Evolutionary conservation across 2,797 vertebrate species (phyloP).

Genomic region (Cuniculus paca): DNA sequence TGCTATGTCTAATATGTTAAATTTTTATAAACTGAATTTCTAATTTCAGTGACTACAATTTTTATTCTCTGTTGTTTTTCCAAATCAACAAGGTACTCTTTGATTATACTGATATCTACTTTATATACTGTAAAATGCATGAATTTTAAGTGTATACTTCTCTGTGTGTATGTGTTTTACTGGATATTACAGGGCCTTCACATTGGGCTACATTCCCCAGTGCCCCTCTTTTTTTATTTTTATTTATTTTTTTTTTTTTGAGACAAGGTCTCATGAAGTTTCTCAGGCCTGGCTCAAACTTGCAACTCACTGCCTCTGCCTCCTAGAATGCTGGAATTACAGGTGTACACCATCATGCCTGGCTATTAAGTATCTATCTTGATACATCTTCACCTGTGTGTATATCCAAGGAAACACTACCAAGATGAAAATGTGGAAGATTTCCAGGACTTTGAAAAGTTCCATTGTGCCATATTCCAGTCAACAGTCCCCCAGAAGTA

Average conservation of each 20-base stretch:
- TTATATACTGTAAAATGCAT: constrained; percentile 21
- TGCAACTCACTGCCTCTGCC: background rate
- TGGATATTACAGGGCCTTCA: background rate
- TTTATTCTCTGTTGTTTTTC: constrained; percentile 28
- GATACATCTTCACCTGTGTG: background rate
- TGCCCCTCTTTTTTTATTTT: background rate
- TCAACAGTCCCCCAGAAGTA: background rate
- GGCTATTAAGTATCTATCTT: background rate
- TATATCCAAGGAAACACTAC: background rate
- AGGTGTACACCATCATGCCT: background rate
- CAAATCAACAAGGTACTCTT: background rate
- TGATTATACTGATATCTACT: background rate
- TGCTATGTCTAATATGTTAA: constrained; percentile 14
- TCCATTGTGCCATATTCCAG: background rate
- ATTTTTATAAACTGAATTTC: constrained; percentile 53
- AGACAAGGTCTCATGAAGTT: background rate
- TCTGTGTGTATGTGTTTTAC: background rate
- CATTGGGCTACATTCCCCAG: background rate
- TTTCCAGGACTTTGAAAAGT: background rate
- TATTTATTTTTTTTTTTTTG: background rate
- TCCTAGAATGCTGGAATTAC: background rate
- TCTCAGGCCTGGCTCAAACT: background rate
- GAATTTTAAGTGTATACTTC: background rate
- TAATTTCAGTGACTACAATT: constrained; percentile 34
- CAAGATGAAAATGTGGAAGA: background rate